A percentile compares a stretch with the other conserved stretches of the same genome.
Conservation (phyloP, 2,113 vertebrate species). For the Chroicocephalus ridibundus region DNA sequence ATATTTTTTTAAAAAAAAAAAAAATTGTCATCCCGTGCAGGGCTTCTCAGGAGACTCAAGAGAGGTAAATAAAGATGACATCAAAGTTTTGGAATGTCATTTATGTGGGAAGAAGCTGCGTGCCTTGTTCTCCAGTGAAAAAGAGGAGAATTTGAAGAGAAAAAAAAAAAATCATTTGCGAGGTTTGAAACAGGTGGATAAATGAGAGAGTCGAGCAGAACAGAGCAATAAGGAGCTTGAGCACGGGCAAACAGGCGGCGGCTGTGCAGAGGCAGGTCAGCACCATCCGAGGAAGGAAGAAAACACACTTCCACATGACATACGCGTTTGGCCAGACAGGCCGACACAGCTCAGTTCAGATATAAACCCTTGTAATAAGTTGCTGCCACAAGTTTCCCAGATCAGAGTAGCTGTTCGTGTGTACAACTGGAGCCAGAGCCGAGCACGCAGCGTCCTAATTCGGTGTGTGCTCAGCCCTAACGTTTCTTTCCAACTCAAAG, state of each 20-base stretch:
- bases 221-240: not conserved
- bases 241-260: not conserved
- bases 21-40: not conserved
- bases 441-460: not conserved
- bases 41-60: not conserved
- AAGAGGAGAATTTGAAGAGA: not conserved
- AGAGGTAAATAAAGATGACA: slow-evolving; percentile 4
- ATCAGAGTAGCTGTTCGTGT: not conserved
- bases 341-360: not conserved
- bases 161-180: not conserved
- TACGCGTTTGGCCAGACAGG: not conserved
- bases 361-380: not conserved
- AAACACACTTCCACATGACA: not conserved
- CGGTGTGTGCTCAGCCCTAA: not conserved
- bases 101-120: not conserved
- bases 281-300: not conserved
- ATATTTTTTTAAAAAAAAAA: not conserved
- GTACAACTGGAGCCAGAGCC: not conserved
- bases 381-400: not conserved
- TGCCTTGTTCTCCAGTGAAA: not conserved
- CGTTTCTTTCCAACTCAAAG: not conserved
- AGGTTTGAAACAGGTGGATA: not conserved
- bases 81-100: slow-evolving; percentile 19
- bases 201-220: not conserved
- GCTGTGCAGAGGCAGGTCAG: not conserved